Conservation (phyloP, 2,113 vertebrate genomes). For the Thryonomys swinderianus region DNA sequence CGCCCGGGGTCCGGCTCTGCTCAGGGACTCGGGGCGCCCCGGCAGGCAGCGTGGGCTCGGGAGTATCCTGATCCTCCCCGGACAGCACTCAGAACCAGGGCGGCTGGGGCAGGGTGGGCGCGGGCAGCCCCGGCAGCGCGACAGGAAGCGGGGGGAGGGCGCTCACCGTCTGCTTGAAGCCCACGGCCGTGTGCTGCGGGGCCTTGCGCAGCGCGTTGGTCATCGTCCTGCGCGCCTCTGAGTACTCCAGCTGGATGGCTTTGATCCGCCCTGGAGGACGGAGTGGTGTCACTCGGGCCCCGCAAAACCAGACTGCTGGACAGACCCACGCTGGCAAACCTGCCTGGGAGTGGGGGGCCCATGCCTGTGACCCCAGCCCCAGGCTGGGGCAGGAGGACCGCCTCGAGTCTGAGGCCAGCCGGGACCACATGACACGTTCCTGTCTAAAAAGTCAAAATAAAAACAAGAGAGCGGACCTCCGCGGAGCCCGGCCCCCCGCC, state of each 20-base stretch:
- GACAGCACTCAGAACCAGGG: background rate
- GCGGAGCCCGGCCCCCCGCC: rapidly evolving
- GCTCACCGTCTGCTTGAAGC: slow-evolving; percentile 98
- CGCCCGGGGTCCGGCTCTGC: too few relatives aligned
- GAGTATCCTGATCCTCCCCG: background rate
- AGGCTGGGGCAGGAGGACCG: background rate
- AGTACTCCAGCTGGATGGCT: slow-evolving; percentile 98
- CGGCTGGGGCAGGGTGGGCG: background rate
- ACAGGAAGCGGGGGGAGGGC: background rate
- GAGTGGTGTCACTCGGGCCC: background rate
- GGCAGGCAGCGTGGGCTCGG: too few relatives aligned
- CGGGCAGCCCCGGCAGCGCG: rapidly evolving
- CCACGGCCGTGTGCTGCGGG: slow-evolving; percentile 97
- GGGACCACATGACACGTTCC: background rate
- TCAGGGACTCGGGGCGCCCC: too few relatives aligned
- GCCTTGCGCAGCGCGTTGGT: slow-evolving; percentile 98
- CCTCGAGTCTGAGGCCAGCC: background rate
- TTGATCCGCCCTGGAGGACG: slow-evolving; percentile 94
- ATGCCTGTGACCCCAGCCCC: background rate
- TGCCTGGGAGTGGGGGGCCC: background rate
- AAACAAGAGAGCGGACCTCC: background rate
- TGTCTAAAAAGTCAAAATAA: background rate
- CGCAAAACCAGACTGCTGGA: background rate
- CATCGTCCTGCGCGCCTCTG: slow-evolving; percentile 95
- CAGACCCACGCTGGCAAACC: rapidly evolving